These are phyloP conservation scores for Philaethria dido DNA, from an alignment of 2,888 invertebrate species.

Conservation along the genomic window DNA sequence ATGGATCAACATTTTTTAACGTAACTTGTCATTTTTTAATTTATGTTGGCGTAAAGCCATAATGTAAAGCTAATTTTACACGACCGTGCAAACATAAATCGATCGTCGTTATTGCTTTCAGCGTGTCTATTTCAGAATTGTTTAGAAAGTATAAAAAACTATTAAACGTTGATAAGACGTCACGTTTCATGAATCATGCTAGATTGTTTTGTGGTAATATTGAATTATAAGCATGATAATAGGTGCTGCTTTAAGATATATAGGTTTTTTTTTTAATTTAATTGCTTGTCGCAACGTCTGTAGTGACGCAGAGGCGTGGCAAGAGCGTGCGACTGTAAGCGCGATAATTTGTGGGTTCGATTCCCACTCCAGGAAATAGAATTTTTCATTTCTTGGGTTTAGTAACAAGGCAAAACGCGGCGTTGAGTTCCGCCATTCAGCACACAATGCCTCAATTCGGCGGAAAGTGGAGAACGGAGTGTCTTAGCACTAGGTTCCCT, in stretches of 20 bases:
- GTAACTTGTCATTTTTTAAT: constrained; percentile 21
- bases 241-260: background rate
- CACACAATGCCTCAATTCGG: background rate
- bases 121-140: constrained; percentile 24
- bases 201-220: background rate
- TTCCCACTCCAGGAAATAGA: no score
- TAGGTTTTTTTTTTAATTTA: background rate
- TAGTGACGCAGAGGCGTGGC: no score
- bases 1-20: constrained; percentile 4
- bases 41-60: constrained; percentile 42
- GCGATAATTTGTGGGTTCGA: no score
- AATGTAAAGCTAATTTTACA: constrained; percentile 43
- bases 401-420: no score
- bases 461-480: no score
- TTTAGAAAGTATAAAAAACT: constrained; percentile 22
- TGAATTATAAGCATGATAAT: background rate
- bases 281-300: no score
- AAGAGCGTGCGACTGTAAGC: no score
- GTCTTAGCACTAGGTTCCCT: no score
- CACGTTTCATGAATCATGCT: background rate
- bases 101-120: constrained; percentile 27
- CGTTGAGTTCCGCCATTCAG: background rate
- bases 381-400: no score
- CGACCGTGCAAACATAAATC: constrained; percentile 33
- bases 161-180: constrained; percentile 18